Conservation (phyloP, 2,113 vertebrate genomes). For the Solea solea region DNA sequence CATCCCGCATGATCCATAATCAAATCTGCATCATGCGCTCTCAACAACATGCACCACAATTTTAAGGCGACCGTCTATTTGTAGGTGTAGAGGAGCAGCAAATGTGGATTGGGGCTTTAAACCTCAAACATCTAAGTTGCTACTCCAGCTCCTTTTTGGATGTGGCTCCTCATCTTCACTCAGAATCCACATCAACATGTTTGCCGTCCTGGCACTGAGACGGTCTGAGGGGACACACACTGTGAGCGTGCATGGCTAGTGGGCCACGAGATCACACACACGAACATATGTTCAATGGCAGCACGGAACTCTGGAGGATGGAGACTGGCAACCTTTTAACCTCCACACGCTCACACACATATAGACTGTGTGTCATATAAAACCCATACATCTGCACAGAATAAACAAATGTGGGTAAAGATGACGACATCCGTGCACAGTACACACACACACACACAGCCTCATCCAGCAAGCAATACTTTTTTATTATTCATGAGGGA, state of each 20-base stretch:
- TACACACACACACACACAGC: background rate
- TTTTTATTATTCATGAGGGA: conserved; percentile 77
- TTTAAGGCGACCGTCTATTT: conserved; percentile 9
- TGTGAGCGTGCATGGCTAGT: conserved; percentile 88
- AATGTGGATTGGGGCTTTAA: conserved; percentile 9
- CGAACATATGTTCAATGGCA: conserved; percentile 96
- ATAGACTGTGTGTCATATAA: background rate
- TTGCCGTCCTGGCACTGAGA: conserved; percentile 63
- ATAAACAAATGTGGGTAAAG: conserved; percentile 3
- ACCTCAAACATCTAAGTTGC: conserved; percentile 8
- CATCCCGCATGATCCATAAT: background rate
- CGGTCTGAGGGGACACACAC: conserved; percentile 77
- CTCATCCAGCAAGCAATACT: conserved; percentile 55
- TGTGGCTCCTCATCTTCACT: conserved; percentile 42
- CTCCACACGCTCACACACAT: conserved; percentile 73
- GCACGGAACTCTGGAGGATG: conserved; percentile 85
- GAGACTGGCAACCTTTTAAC: conserved; percentile 91
- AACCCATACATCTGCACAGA: background rate
- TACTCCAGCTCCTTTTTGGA: conserved; percentile 22
- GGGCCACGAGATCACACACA: conserved; percentile 90
- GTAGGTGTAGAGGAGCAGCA: background rate
- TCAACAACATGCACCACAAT: background rate
- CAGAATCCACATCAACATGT: conserved; percentile 57
- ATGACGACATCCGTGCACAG: background rate
- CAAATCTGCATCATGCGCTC: background rate